phyloP scores from a whole-genome alignment of 2,888 invertebrate species.

The Mimumesa dahlbomi region DNA sequence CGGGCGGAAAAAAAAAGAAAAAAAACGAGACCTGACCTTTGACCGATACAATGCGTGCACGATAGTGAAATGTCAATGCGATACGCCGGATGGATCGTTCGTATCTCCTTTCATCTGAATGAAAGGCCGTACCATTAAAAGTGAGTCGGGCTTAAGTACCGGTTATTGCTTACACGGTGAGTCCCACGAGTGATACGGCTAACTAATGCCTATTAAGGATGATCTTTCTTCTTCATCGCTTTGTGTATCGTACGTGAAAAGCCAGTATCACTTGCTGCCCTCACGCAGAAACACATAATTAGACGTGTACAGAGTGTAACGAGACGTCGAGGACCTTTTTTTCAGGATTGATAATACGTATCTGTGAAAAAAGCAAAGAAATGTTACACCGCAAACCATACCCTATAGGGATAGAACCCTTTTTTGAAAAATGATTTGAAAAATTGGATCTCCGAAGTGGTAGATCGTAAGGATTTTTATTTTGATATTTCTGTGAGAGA shows the following conservation, averaged over 20 bases:
- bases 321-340: no score
- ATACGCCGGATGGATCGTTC: conserved; percentile 31
- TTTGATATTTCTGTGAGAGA: no score
- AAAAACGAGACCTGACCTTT: neutral
- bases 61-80: neutral
- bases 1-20: neutral
- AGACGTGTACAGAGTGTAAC: no score
- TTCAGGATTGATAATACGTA: no score
- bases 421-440: no score
- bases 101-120: conserved; percentile 51
- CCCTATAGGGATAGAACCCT: no score
- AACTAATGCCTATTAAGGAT: conserved; percentile 39
- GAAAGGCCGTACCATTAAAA: conserved; percentile 48
- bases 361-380: no score
- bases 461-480: no score
- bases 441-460: no score
- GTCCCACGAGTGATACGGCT: conserved; percentile 28
- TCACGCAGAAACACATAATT: no score
- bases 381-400: no score
- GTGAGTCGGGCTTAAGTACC: conserved; percentile 45
- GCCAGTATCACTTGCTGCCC: no score
- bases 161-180: conserved; percentile 51
- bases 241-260: neutral
- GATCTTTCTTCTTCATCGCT: conserved; percentile 20
- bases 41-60: neutral